Evolutionary conservation across 2,888 invertebrate genomes (phyloP).

Genomic region (Amblyjoppa fuscipennis): DNA sequence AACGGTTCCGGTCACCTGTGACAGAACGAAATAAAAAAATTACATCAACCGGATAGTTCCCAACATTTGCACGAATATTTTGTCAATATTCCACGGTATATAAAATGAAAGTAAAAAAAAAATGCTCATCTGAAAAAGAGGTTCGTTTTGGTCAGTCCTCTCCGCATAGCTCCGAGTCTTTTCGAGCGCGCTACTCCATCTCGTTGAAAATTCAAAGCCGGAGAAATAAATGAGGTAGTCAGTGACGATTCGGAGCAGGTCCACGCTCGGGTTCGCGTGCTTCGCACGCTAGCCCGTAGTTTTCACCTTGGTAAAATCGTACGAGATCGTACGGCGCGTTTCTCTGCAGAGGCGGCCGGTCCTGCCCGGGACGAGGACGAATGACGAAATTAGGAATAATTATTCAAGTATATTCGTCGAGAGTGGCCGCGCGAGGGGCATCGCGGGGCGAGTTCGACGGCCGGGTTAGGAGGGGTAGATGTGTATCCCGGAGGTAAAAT

Average conservation of each 20-base stretch:
- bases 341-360: conserved; percentile 46
- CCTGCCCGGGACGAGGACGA: conserved; percentile 70
- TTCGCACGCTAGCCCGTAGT: conserved; percentile 2
- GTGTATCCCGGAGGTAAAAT: conserved; percentile 78
- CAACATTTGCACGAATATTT: no score
- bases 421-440: conserved; percentile 36
- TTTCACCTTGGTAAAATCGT: conserved; percentile 59
- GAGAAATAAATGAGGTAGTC: conserved; percentile 66
- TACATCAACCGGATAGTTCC: no score
- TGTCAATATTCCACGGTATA: no score
- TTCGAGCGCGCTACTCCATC: conserved; percentile 25
- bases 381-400: conserved; percentile 81
- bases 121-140: no score
- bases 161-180: no score
- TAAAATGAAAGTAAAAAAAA: no score
- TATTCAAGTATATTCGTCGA: conserved; percentile 79
- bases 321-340: conserved; percentile 58
- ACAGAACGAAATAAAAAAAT: no score
- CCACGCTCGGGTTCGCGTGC: conserved; percentile 19
- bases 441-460: conserved; percentile 35
- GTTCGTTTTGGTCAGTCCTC: no score
- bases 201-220: conserved; percentile 69
- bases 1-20: no score
- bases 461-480: neutral
- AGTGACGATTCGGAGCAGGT: conserved; percentile 45